Base-by-base conservation (phyloP, 1,140 invertebrate species). In the Drosophila bocqueti region DNA sequence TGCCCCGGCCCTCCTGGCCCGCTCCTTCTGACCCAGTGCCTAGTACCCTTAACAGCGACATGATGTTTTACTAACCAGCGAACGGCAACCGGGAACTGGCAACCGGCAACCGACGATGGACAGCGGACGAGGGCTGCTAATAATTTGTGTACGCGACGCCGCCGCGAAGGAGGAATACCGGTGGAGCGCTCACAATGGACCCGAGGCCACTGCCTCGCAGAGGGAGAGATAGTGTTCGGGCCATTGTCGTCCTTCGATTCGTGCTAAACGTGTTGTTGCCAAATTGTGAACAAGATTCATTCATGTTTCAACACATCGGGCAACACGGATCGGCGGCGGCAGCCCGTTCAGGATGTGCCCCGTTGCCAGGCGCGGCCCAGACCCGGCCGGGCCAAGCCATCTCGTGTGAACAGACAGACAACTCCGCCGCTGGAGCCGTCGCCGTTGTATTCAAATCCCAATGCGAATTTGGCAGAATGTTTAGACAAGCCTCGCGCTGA, bases 271-370 rank as follows among this genome's bases (percentile, higher is more conserved):
- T 89, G 85, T 90, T 89, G 85, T 89, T 90, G 85, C 85, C 85
- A 89, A 89, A 89, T 89, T 89, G 85, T 89, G 85, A 89, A 89
- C 85, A 89, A 89, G 81, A 90, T 89, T 89, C 85, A 89, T 89
- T 89, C 81, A 89, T 89, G 85, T 89, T 89, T 89, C 85, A 90
- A 89, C 85, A 89, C 85, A 89, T 89, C 85, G 81, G 81, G 85
- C 85, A 76, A 84, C 85, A 90, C 84, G 81, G 57, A 18, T 42
- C 54, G 15, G 7, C 16, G 40, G 40, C 40, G 16, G 16, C 42
- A 43, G n/a, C 18, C n/a, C 29, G 26, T 31, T 40, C 43, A 34
- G 43, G 29, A 40, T 60, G n/a, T 46, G 58, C 55, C 49, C 24
- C 47, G 59, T 68, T 49, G 71, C 64, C 71, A 64, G 43, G 42